Conservation (phyloP, 92 coral and sea anemone genomes). For the Siderastrea siderea region DNA sequence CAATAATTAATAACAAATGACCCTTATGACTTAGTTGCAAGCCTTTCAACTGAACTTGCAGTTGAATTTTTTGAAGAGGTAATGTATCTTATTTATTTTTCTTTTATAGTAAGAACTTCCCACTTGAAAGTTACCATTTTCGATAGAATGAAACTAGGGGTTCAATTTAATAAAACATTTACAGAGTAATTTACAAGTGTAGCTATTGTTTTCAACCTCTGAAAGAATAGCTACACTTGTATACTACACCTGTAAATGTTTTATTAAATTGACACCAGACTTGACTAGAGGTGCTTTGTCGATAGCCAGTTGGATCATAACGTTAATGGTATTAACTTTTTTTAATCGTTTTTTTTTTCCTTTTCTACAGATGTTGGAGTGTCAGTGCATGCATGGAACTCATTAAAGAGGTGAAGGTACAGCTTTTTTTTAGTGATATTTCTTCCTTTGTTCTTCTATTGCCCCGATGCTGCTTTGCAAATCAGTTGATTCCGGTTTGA, state of each 20-base stretch:
- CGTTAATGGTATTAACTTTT: neutral
- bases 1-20: neutral
- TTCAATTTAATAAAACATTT: too few species aligned
- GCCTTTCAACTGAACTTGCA: neutral
- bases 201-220: too few species aligned
- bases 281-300: neutral
- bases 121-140: neutral
- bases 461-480: too few species aligned
- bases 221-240: too few species aligned
- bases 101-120: neutral
- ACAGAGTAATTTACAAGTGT: too few species aligned
- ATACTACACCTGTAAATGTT: too few species aligned
- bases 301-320: neutral
- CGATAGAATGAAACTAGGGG: neutral
- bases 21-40: conserved; percentile 1
- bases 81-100: neutral
- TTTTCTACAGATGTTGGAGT: neutral
- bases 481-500: too few species aligned
- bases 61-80: neutral
- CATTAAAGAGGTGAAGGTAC: neutral
- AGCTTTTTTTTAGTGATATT: neutral
- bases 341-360: neutral
- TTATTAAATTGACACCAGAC: too few species aligned
- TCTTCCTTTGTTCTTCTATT: too few species aligned
- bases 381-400: neutral